These are phyloP conservation scores for Andrena cerasifolii DNA, from an alignment of 1,140 invertebrate species.

Conservation along the genomic window DNA sequence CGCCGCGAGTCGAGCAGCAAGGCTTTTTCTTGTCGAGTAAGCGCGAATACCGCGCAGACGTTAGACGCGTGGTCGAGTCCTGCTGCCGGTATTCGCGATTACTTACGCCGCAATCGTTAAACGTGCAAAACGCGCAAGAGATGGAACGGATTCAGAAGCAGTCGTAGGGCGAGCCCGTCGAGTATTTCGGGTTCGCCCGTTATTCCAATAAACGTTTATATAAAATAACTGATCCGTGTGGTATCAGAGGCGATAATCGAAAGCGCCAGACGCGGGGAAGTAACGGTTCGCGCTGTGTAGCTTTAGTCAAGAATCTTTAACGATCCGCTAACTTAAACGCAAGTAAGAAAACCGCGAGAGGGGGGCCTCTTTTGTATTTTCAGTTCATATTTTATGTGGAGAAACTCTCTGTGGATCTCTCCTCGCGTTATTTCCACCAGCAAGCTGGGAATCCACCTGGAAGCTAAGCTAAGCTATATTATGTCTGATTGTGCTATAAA, in stretches of 20 bases:
- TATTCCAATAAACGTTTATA: neutral
- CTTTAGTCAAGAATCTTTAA: neutral
- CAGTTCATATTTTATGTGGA: no score
- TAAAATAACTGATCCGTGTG: conserved; percentile 13
- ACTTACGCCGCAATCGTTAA: conserved; percentile 14
- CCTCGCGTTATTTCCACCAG: no score
- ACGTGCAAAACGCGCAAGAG: conserved; percentile 39
- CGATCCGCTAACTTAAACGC: neutral
- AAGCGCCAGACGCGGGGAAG: neutral
- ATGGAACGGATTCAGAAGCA: conserved; percentile 61
- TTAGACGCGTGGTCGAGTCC: neutral
- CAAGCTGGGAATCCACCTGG: no score
- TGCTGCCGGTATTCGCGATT: neutral
- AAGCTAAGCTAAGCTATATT: no score
- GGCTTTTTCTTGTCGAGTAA: conserved; percentile 1
- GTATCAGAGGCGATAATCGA: neutral
- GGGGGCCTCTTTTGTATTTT: no score
- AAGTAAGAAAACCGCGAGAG: neutral
- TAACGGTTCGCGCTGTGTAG: neutral
- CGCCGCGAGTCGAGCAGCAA: neutral
- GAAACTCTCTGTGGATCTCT: no score
- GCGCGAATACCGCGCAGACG: neutral
- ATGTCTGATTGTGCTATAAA: no score
- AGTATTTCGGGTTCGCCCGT: neutral
- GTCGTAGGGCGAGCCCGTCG: conserved; percentile 10